Conservation (phyloP, 2,797 vertebrate genomes). For the Benthosema pterotum region DNA sequence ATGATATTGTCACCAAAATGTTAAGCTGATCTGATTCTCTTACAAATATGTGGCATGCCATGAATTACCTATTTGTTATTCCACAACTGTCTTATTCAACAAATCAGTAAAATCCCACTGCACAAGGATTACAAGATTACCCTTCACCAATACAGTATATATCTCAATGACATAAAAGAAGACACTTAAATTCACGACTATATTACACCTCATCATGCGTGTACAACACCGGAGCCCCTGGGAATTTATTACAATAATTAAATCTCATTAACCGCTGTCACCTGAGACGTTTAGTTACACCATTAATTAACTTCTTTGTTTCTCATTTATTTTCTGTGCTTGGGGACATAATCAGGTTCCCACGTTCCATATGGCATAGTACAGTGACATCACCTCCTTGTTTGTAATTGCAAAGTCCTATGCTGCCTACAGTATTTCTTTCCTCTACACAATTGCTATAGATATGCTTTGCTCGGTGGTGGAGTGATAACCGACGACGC, state of each 20-base stretch:
- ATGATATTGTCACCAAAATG: too few relatives aligned
- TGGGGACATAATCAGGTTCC: slow-evolving; percentile 23
- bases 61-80: too few relatives aligned
- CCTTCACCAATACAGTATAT: slow-evolving; percentile 18
- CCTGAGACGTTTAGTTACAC: slow-evolving; percentile 59
- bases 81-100: not conserved
- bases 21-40: not conserved
- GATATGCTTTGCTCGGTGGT: slow-evolving; percentile 11
- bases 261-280: slow-evolving; percentile 54
- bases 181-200: slow-evolving; percentile 33
- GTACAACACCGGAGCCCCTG: slow-evolving; percentile 23
- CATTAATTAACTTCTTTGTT: slow-evolving; percentile 51
- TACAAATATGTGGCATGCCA: not conserved
- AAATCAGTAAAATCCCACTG: not conserved
- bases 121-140: not conserved
- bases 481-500: slow-evolving; percentile 42
- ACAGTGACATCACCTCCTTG: slow-evolving; percentile 51
- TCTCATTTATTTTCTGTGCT: slow-evolving; percentile 42
- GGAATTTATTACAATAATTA: slow-evolving; percentile 55
- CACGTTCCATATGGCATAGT: slow-evolving; percentile 40
- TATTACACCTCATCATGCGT: slow-evolving; percentile 28
- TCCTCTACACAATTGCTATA: slow-evolving; percentile 16
- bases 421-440: slow-evolving; percentile 17
- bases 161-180: slow-evolving; percentile 25
- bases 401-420: slow-evolving; percentile 28